Conservation (phyloP, 2,797 vertebrate species). For the Austrolebias charrua region DNA sequence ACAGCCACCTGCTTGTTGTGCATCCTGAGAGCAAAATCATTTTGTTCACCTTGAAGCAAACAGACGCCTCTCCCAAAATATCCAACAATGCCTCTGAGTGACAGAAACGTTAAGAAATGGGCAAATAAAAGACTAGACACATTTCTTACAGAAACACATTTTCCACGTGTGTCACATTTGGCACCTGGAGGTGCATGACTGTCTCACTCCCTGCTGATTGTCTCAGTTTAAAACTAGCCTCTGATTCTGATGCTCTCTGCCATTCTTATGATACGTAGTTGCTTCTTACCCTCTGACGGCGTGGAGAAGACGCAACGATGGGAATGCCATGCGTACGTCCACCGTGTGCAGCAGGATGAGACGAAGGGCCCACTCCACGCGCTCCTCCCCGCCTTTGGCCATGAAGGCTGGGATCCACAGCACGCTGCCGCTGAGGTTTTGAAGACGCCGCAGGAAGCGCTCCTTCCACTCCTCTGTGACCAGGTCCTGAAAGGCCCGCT, state of each 20-base stretch:
- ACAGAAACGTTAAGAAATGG: not conserved
- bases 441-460: slow-evolving; percentile 87
- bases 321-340: slow-evolving; percentile 91
- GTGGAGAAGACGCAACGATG: slow-evolving; percentile 92
- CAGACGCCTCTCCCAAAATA: slow-evolving; percentile 4
- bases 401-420: slow-evolving; percentile 98
- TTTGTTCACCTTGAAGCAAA: slow-evolving; percentile 11
- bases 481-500: slow-evolving; percentile 94
- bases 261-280: too few relatives aligned
- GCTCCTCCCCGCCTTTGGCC: slow-evolving; percentile 94
- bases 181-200: not conserved
- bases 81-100: not conserved
- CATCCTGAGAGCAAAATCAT: not conserved
- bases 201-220: slow-evolving; percentile 31
- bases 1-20: not conserved
- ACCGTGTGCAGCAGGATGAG: slow-evolving; percentile 90
- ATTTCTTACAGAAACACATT: not conserved
- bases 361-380: slow-evolving; percentile 91
- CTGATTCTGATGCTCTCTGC: slow-evolving; percentile 34
- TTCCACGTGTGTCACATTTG: slow-evolving; percentile 4
- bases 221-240: slow-evolving; percentile 64
- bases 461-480: slow-evolving; percentile 88
- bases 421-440: slow-evolving; percentile 88
- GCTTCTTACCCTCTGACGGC: slow-evolving; percentile 92
- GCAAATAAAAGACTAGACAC: slow-evolving; percentile 7